These are phyloP conservation scores for Megastigmus dorsalis DNA, from an alignment of 2,888 invertebrate genomes.

Conservation along the genomic window DNA sequence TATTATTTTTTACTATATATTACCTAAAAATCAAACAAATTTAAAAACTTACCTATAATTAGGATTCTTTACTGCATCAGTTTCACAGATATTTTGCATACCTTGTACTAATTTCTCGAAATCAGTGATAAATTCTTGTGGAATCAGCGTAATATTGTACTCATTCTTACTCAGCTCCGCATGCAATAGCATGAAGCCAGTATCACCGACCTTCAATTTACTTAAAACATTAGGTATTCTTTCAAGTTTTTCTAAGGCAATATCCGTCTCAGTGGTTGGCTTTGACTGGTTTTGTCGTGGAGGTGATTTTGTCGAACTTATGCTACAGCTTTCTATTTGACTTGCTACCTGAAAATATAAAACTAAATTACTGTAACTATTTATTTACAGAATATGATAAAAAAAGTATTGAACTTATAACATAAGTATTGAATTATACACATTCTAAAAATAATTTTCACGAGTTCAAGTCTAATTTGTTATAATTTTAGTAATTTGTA, in stretches of 20 bases:
- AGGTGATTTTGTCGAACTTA: too few species aligned
- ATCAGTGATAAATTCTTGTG: not conserved
- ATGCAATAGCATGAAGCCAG: conserved; percentile 54
- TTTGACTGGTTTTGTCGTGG: too few species aligned
- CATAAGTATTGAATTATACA: too few species aligned
- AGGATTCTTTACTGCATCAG: not conserved
- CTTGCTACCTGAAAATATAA: too few species aligned
- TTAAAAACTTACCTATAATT: conserved; percentile 52
- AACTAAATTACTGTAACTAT: too few species aligned
- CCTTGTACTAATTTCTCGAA: conserved; percentile 51
- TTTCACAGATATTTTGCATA: conserved; percentile 53
- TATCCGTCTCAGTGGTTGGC: not conserved
- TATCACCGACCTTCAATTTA: conserved; percentile 13
- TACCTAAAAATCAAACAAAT: too few species aligned
- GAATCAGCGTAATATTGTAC: conserved; percentile 57
- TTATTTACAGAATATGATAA: too few species aligned
- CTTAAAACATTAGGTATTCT: conserved; percentile 40
- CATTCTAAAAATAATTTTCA: too few species aligned
- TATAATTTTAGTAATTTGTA: too few species aligned
- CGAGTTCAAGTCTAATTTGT: too few species aligned
- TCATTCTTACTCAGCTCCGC: conserved; percentile 50
- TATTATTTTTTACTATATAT: conserved; percentile 39
- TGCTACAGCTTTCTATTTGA: too few species aligned
- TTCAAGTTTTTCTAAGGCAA: not conserved
- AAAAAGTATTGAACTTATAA: too few species aligned